Base-by-base conservation (phyloP, 2,797 vertebrate species). In the Tarsius wallacei region DNA sequence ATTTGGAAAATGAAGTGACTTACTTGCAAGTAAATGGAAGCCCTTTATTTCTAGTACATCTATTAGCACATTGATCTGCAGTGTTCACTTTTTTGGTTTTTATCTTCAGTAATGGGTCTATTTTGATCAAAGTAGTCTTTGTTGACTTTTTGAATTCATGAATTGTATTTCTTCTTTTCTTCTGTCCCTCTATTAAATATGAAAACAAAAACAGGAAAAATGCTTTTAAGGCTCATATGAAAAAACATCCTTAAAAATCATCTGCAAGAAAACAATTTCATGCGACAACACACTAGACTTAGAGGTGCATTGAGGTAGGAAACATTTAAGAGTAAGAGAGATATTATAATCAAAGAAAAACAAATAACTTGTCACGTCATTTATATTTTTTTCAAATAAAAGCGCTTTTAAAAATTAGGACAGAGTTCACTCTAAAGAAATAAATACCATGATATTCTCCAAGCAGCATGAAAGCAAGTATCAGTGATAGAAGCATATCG, bases 1-100 rank as follows among this genome's bases (percentile, higher is more conserved):
- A 71, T 87, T 53, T 87, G 57, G 73, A 80, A 95, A 95, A 86
- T 33, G 66, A 7, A 94, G 33, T 33, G 82, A 98, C 99, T 97
- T 99, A 99, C 99, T 99, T 99, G 99, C 99, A 99, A 97, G 98
- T 98, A 98, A 99, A 99, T 0, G 98, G 99, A 57, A 99, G 98
- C 80, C 99, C 99, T 98, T 99, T 99, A 98, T 99, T 99, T 96
- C 99, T 99, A 95, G 99, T 99, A 98, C 99, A 99, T 96, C 99
- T 98, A 85, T 99, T 99, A 87, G 99, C 99, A 97, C 99, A 99
- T 97, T 99, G 99, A 63, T 98, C 99, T 96, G 99, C 97, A 63
- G 98, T 98, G 77, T 99, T 99, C 98, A 99, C 98, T 95, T 98
- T 99, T 98, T 99, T 99, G 53, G 98, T 99, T 99, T 99, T 99